Conservation (phyloP, 2,797 vertebrate genomes). For the Cichlasoma orientale region DNA sequence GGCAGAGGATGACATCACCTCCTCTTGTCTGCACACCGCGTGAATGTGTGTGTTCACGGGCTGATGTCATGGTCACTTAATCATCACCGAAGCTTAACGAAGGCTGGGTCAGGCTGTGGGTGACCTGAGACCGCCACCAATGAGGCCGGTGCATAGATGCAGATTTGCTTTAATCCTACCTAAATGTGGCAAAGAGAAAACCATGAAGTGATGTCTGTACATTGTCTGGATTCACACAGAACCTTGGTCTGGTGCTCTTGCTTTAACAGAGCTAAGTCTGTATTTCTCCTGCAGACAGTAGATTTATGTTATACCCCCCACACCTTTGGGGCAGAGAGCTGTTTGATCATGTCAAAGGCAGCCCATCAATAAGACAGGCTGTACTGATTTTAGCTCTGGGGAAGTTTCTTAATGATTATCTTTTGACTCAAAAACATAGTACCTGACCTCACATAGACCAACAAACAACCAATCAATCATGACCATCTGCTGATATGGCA, state of each 20-base stretch:
- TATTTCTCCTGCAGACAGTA: conserved; percentile 29
- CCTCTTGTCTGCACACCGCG: conserved; percentile 34
- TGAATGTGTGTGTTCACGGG: conserved; percentile 57
- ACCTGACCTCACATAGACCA: conserved; percentile 59
- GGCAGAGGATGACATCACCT: conserved; percentile 71
- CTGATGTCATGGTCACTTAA: conserved; percentile 73
- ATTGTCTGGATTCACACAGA: neutral
- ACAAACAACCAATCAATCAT: conserved; percentile 58
- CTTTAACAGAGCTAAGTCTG: conserved; percentile 25
- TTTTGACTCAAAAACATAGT: conserved; percentile 65
- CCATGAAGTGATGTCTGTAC: neutral
- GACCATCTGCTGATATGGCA: conserved; percentile 55
- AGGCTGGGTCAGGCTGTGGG: conserved; percentile 16
- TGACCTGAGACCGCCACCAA: conserved; percentile 25
- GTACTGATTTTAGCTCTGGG: conserved; percentile 74
- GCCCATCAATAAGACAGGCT: conserved; percentile 75
- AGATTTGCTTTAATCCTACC: conserved; percentile 41
- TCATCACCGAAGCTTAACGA: conserved; percentile 47
- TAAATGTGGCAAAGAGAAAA: conserved; percentile 29
- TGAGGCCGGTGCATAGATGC: conserved; percentile 18
- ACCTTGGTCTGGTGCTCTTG: conserved; percentile 2
- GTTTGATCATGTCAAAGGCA: conserved; percentile 75
- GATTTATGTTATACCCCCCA: conserved; percentile 50
- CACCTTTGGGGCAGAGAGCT: conserved; percentile 63
- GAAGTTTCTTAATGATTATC: conserved; percentile 71